Evolutionary conservation across 2,888 invertebrate genomes (phyloP).

Genomic region (Pediacus dermestoides): DNA sequence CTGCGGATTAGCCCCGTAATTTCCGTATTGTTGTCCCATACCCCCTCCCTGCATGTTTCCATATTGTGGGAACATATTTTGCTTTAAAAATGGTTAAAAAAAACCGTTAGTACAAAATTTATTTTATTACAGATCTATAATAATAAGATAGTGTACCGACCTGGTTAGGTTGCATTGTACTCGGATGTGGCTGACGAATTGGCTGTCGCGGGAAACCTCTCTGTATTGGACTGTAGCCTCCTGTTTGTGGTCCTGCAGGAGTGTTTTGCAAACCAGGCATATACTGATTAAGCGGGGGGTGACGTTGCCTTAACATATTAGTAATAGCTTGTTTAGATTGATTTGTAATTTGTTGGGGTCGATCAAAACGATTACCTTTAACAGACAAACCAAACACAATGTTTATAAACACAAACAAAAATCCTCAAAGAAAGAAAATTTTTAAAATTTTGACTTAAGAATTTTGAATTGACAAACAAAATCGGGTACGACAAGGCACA

Average conservation of each 20-base stretch:
- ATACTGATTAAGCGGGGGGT: conserved; percentile 59
- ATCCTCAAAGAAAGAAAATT: too few species aligned
- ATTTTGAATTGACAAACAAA: too few species aligned
- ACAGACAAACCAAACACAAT: conserved; percentile 18
- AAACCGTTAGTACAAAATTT: conserved; percentile 1
- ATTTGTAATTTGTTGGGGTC: conserved; percentile 58
- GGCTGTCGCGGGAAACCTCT: conserved; percentile 52
- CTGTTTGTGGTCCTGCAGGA: conserved; percentile 39
- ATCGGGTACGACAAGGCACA: too few species aligned
- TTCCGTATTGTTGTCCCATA: conserved; percentile 62
- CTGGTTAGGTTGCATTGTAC: conserved; percentile 47
- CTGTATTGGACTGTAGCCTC: conserved; percentile 51
- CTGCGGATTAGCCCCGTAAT: conserved; percentile 41
- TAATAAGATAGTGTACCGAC: conserved; percentile 24
- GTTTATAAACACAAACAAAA: too few species aligned
- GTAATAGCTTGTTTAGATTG: conserved; percentile 83
- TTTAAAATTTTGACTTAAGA: too few species aligned
- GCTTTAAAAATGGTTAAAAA: conserved; percentile 10
- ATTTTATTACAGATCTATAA: not conserved
- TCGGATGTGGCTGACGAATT: conserved; percentile 48
- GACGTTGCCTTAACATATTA: conserved; percentile 76
- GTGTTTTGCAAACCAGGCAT: conserved; percentile 41
- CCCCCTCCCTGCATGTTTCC: conserved; percentile 61
- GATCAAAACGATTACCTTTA: conserved; percentile 50
- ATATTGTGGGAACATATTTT: conserved; percentile 59